Base-by-base conservation (phyloP, 2,113 vertebrate genomes). In the Grantiella picta region DNA sequence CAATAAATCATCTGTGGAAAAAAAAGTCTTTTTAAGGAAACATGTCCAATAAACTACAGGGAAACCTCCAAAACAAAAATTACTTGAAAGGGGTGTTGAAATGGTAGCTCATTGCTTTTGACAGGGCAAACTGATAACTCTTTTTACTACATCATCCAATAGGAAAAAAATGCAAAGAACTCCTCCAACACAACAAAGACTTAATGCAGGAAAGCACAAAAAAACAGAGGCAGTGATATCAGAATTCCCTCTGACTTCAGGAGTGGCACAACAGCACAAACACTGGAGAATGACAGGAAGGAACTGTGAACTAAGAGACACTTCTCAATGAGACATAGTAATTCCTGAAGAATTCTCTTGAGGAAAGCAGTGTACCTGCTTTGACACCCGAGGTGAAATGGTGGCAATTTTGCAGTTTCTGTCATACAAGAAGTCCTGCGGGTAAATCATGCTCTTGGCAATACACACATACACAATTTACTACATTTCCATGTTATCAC, bases 401-500 rank as follows among this genome's bases (percentile, higher is more conserved):
- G 23, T 49, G 15, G 68, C 12, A 57, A 61, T 66, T 71, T 10
- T 65, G 33, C n/a, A 36, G 44, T 35, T 88, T 71, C 25, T 76
- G n/a, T 27, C 71, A 70, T 22, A 33, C 2, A 57, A 33, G 6
- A 73, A 73, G 29, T 31, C n/a, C 35, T 52, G 25, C 21, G 68
- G 23, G 18, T 38, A 86, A 50, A 84, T 60, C 27, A 66, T 31
- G 19, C 35, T 78, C 10, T 82, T 33, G 31, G 38, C 11, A 42
- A 80, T 27, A 56, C 3, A 24, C 7, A 50, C 8, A 31, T 7
- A 31, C 0, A 17, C 0, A 2, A 47, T 40, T 69, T 45, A 73
- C 14, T 50, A 57, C n/a, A 52, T 50, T 57, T 61, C 47, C 69
- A 24, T 59, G 65, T n/a, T 53, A 5, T n/a, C 47, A 63, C 0